Evolutionary conservation across 2,888 invertebrate genomes (phyloP).

Genomic region (Tyria jacobaeae): DNA sequence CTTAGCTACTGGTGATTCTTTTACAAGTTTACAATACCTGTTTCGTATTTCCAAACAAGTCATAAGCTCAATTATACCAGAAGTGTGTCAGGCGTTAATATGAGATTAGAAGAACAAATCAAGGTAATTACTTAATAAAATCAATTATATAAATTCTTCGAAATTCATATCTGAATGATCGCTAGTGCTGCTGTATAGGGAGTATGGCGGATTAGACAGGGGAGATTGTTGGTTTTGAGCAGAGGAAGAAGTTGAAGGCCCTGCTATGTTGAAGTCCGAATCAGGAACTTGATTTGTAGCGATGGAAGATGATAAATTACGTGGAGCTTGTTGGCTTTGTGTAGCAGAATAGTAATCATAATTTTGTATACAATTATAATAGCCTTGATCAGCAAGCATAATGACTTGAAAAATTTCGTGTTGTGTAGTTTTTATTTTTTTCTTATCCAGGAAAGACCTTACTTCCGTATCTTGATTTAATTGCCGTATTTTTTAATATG

Average conservation of each 20-base stretch:
- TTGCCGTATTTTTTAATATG: neutral
- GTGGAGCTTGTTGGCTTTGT: slow-evolving; percentile 13
- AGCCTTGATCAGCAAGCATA: too few species aligned
- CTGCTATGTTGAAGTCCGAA: too few species aligned
- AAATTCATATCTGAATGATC: neutral
- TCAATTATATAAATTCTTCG: neutral
- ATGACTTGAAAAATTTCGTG: slow-evolving; percentile 11
- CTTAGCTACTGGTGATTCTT: slow-evolving; percentile 25
- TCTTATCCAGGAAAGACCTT: slow-evolving; percentile 11
- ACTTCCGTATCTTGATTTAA: slow-evolving; percentile 8
- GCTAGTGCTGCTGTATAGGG: neutral
- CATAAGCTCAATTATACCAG: slow-evolving; percentile 1
- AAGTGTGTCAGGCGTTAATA: slow-evolving; percentile 1
- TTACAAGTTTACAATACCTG: slow-evolving; percentile 3
- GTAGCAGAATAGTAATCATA: slow-evolving; percentile 13
- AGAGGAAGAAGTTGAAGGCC: neutral
- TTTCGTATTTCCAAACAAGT: slow-evolving; percentile 2
- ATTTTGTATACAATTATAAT: slow-evolving; percentile 10
- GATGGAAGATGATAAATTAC: too few species aligned
- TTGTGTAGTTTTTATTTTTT: slow-evolving; percentile 8
- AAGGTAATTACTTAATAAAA: slow-evolving; percentile 2
- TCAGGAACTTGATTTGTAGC: neutral
- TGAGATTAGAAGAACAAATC: neutral
- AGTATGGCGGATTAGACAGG: slow-evolving; percentile 1
- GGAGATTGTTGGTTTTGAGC: too few species aligned